Evolutionary conservation across 2,888 invertebrate genomes (phyloP).

Genomic region (Anthophora plumipes): DNA sequence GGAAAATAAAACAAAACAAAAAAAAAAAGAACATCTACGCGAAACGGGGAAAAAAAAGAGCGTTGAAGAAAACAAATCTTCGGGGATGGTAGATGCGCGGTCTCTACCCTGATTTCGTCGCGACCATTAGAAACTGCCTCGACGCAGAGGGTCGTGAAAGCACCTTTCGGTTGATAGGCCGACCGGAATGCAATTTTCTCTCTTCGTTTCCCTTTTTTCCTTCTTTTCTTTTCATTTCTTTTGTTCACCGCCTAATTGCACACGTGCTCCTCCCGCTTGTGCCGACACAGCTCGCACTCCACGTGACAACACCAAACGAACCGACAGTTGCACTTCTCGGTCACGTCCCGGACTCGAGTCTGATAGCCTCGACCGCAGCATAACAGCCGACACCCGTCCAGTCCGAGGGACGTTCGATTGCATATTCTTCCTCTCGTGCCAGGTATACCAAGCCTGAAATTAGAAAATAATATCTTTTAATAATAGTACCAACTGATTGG

Average conservation of each 20-base stretch:
- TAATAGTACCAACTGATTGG: too few relatives aligned
- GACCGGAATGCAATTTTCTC: constrained; percentile 62
- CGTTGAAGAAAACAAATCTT: not conserved
- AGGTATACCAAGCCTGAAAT: constrained; percentile 90
- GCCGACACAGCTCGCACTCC: constrained; percentile 92
- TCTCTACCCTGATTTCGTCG: constrained; percentile 39
- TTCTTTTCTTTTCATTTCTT: not conserved
- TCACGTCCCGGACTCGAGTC: constrained; percentile 92
- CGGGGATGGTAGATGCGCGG: constrained; percentile 35
- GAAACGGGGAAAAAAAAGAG: not conserved
- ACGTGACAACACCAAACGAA: constrained; percentile 97
- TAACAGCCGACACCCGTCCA: constrained; percentile 94
- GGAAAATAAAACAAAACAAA: constrained; percentile 1
- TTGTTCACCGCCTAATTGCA: constrained; percentile 88
- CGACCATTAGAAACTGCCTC: constrained; percentile 39
- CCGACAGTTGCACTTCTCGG: constrained; percentile 94
- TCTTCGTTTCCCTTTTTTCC: not conserved
- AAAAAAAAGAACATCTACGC: not conserved
- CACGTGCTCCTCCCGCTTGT: constrained; percentile 92
- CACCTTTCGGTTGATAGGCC: constrained; percentile 66
- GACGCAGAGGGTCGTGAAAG: constrained; percentile 48
- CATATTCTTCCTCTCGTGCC: constrained; percentile 94
- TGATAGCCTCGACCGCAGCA: constrained; percentile 96
- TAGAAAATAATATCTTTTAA: not conserved
- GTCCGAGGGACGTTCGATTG: constrained; percentile 93